Percentiles rank a stretch among this genome's conserved stretches.
These are phyloP conservation scores for Montifringilla adamsi DNA, from an alignment of 2,113 vertebrate species.

Conservation along the genomic window DNA sequence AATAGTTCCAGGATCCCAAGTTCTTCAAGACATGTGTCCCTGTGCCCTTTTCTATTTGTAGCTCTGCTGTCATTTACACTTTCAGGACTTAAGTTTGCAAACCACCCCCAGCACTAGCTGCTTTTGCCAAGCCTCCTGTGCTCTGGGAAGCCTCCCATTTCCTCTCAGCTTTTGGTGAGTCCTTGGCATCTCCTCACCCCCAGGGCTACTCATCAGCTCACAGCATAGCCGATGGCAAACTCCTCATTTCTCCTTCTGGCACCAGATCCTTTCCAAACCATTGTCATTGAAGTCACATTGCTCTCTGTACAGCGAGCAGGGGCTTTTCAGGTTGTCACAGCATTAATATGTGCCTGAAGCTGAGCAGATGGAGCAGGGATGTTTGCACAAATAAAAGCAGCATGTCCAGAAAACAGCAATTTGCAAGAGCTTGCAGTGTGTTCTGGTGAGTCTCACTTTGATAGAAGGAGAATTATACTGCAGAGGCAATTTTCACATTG, in stretches of 20 bases:
- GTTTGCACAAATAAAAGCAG: constrained; percentile 9
- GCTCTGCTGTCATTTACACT: background rate
- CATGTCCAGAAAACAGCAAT: background rate
- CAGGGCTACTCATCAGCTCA: background rate
- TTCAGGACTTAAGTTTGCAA: background rate
- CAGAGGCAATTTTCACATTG: background rate
- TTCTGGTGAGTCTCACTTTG: background rate
- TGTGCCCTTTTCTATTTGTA: background rate
- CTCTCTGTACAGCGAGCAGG: background rate
- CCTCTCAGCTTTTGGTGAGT: background rate
- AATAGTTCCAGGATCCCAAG: background rate
- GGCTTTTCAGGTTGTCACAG: background rate
- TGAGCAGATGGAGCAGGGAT: constrained; percentile 2
- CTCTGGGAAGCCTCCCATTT: background rate
- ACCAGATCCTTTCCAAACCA: background rate
- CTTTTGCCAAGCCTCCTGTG: background rate
- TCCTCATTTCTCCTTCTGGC: background rate
- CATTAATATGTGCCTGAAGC: background rate
- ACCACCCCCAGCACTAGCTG: background rate
- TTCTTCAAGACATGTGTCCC: background rate
- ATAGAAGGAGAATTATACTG: background rate
- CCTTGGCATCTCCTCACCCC: background rate
- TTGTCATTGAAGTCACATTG: background rate
- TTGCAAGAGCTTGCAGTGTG: background rate
- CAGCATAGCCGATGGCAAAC: rapidly evolving